Evolutionary conservation across 1,140 invertebrate genomes (phyloP), one percentile per base, ranked within the genome.

Genomic region (Ceratina calcarata): DNA sequence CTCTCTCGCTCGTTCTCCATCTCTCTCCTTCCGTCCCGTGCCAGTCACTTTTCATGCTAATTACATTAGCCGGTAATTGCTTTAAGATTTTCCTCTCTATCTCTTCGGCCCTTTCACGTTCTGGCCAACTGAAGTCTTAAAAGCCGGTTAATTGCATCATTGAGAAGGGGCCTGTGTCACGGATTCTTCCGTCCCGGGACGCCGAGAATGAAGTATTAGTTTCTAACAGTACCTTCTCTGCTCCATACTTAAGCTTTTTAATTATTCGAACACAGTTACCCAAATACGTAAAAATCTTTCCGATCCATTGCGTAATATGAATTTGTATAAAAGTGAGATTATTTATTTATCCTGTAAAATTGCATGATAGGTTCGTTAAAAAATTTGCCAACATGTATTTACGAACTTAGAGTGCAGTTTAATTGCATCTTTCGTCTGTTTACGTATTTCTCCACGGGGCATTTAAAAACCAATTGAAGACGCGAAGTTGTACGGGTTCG

Each of bases 21-120:
- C 22, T 69, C 24, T 55, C 18, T 32, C 45, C 22, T 51, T 55
- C 6, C 7, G 20, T 18, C 7, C 13, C 15, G 22, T 27, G 13
- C 53, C 10, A 51, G 51, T 79, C 53, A 67, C 55, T 74, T 71
- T 65, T 74, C 78, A 24, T 53, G 24, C 22, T 65, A 65, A 79
- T 79, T 60, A 37, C 37, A 61, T 79, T 60, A 74, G 4, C 15
- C 8, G 15, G 37, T 79, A 79, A 74, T 79, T 79, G 55, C 61
- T 58, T 73, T 61, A 79, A 79, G 78, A 74, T 79, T 66, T 74
- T 24, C 62, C 62, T 37, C 45, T 79, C 53, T 49, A 6, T 55
- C 49, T 64, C 60, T 13, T 45, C 20, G 22, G 10, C 7, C 27
- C 8, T n/a, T 32, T 18, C 16, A 51, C 16, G 20, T 53, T 13